phyloP scores from a whole-genome alignment of 64 coral and sea anemone species.

The Acropora yongei region DNA sequence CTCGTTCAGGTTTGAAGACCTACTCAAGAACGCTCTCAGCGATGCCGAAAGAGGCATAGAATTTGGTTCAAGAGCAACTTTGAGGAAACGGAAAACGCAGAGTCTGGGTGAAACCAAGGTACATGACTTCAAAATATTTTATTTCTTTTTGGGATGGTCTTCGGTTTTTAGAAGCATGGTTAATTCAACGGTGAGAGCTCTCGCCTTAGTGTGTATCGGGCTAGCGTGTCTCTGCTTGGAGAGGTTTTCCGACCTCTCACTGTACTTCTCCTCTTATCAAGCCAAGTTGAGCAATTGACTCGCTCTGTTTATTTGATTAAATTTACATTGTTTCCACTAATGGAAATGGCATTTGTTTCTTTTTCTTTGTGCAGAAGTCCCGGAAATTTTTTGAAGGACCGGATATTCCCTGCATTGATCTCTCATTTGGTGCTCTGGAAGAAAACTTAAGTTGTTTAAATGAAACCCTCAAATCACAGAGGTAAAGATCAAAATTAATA shows the following conservation, averaged over 20 bases:
- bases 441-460: slow-evolving; percentile 15
- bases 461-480: slow-evolving; percentile 16
- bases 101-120: slow-evolving; percentile 39
- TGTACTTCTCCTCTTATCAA: too few species aligned
- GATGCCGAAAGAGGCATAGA: neutral
- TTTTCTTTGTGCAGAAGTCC: slow-evolving; percentile 1
- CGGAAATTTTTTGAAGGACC: slow-evolving; percentile 2
- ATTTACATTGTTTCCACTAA: too few species aligned
- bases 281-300: too few species aligned
- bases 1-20: slow-evolving; percentile 28
- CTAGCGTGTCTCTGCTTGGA: too few species aligned
- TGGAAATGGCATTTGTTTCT: neutral
- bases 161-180: too few species aligned
- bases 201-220: too few species aligned
- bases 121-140: neutral
- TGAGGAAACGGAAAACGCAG: slow-evolving; percentile 23
- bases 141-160: too few species aligned
- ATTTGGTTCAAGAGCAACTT: neutral
- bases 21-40: slow-evolving; percentile 5
- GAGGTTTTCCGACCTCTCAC: too few species aligned
- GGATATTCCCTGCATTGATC: neutral
- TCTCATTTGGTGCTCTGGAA: slow-evolving; percentile 32
- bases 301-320: too few species aligned
- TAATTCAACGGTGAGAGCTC: too few species aligned
- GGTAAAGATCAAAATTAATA: neutral